Evolutionary conservation across 2,797 vertebrate species (phyloP).

Genomic region (Poecilia wingei): DNA sequence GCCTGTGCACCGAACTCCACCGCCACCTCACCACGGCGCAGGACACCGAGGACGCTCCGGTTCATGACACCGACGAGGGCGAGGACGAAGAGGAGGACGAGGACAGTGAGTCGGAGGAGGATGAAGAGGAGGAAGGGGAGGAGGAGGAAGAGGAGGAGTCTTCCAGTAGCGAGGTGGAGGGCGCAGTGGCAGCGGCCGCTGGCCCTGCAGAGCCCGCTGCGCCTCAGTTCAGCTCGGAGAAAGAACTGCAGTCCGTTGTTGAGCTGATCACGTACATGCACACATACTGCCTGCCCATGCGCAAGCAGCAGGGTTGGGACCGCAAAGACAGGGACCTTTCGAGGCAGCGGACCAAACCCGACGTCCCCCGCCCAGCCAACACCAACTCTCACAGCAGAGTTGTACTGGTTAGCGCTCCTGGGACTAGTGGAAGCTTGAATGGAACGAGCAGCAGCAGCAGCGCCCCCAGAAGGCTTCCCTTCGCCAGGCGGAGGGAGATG

Average conservation of each 20-base stretch:
- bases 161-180: constrained; percentile 78
- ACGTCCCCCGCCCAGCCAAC: constrained; percentile 38
- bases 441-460: constrained; percentile 16
- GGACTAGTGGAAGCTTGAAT: constrained; percentile 22
- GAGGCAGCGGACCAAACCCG: constrained; percentile 54
- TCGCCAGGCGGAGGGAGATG: constrained; percentile 71
- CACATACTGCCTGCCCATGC: constrained; percentile 93
- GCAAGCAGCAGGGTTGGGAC: constrained; percentile 85
- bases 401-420: constrained; percentile 51
- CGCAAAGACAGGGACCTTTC: constrained; percentile 77
- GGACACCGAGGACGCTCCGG: constrained; percentile 61
- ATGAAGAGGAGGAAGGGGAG: constrained; percentile 69
- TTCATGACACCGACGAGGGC: constrained; percentile 76
- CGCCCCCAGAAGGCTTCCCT: constrained; percentile 64
- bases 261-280: constrained; percentile 99
- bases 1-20: constrained; percentile 92
- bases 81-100: constrained; percentile 84
- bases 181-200: neutral
- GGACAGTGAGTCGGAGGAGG: constrained; percentile 83
- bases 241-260: constrained; percentile 88
- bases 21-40: constrained; percentile 89
- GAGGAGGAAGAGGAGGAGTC: constrained; percentile 77
- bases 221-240: constrained; percentile 82
- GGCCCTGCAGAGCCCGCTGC: constrained; percentile 39
- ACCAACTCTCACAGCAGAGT: constrained; percentile 69